These are phyloP conservation scores for Alouatta palliata DNA, from an alignment of 2,113 vertebrate genomes.

Conservation along the genomic window DNA sequence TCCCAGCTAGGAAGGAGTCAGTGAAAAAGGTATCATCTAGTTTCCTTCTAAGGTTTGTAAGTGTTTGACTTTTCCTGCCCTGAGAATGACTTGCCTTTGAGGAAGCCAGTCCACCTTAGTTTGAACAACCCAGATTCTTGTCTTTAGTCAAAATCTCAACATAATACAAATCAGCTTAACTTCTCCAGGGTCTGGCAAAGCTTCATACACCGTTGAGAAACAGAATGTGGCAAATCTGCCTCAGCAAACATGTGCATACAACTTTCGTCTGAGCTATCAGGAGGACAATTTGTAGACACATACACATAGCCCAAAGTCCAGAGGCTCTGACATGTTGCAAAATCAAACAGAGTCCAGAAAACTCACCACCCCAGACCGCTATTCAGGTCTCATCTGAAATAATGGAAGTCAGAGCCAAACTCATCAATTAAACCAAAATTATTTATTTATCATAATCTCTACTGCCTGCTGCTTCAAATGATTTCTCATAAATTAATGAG, in stretches of 20 bases:
- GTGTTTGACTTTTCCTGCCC: background rate
- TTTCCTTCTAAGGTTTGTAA: background rate
- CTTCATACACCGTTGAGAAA: slow-evolving; percentile 45
- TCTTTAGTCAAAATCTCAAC: slow-evolving; percentile 68
- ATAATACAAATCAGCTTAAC: slow-evolving; percentile 54
- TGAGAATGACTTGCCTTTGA: background rate
- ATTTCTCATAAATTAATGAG: background rate
- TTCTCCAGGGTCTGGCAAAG: slow-evolving; percentile 49
- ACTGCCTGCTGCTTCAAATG: background rate
- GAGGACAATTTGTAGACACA: background rate
- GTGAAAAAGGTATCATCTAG: background rate
- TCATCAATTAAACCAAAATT: background rate
- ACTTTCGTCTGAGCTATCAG: background rate
- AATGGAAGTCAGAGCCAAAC: slow-evolving; percentile 11
- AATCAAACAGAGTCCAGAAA: background rate
- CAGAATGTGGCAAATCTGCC: background rate
- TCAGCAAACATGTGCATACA: background rate
- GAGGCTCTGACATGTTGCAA: background rate
- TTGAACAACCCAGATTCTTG: slow-evolving; percentile 43
- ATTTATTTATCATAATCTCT: background rate
- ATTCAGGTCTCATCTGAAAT: background rate
- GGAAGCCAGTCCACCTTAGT: background rate
- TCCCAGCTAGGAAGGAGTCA: rapidly evolving
- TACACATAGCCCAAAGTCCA: background rate
- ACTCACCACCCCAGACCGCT: background rate